Evolutionary conservation across 2,113 vertebrate species (phyloP).

Genomic region (Heterotilapia buettikoferi): DNA sequence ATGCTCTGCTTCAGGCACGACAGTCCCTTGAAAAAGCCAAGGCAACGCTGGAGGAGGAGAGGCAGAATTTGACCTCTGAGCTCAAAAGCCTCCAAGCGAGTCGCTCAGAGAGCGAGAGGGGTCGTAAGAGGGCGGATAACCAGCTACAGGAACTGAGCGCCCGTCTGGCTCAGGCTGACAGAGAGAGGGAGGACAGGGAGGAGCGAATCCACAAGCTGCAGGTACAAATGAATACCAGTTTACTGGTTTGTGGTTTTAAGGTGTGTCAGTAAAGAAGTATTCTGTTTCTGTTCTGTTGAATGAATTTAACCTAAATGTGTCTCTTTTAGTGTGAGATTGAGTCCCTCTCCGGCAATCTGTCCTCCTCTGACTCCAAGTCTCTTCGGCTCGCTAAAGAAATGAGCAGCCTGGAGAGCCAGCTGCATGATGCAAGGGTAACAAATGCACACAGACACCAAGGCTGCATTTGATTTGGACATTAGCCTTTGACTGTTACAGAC

Average conservation of each 20-base stretch:
- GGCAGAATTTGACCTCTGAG: constrained; percentile 69
- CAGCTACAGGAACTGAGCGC: constrained; percentile 80
- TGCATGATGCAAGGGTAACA: constrained; percentile 82
- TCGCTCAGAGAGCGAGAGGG: constrained; percentile 80
- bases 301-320: not conserved
- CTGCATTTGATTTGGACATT: not conserved
- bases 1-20: constrained; percentile 62
- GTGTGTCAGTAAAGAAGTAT: not conserved
- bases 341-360: constrained; percentile 66
- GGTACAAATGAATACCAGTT: constrained; percentile 44
- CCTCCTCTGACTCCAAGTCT: constrained; percentile 77
- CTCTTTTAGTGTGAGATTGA: constrained; percentile 79
- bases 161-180: constrained; percentile 74
- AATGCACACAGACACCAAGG: not conserved
- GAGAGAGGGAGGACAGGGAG: constrained; percentile 70
- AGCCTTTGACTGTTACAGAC: not conserved
- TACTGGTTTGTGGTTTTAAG: not conserved
- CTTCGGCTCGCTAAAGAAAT: constrained; percentile 82
- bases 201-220: constrained; percentile 80
- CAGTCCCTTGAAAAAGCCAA: constrained; percentile 81
- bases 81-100: constrained; percentile 74
- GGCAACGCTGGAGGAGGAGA: constrained; percentile 75
- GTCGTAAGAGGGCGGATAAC: constrained; percentile 77
- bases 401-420: constrained; percentile 78
- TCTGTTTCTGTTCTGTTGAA: not conserved